Evolutionary conservation across 23 tunicate genomes (phyloP).

Genomic region (Corella eumyota): DNA sequence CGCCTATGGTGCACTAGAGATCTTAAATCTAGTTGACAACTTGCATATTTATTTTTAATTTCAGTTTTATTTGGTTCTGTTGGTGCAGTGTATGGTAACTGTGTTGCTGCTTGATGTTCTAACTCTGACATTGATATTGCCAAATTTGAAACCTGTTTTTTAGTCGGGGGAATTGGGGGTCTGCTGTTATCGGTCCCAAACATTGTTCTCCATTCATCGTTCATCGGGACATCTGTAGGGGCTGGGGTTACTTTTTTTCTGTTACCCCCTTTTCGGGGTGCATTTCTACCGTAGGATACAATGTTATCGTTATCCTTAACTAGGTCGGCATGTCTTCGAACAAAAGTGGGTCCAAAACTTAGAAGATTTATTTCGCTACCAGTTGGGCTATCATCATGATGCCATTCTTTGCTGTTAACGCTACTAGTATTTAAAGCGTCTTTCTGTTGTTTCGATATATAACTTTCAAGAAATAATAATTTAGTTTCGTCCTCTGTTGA

Average conservation of each 20-base stretch:
- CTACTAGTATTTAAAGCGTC: background rate
- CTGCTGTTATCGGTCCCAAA: conserved; percentile 47
- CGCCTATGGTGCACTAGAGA: conserved; percentile 71
- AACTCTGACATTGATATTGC: conserved; percentile 55
- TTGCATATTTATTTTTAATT: conserved; percentile 50
- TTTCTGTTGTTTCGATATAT: conserved; percentile 21
- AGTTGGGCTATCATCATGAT: conserved; percentile 38
- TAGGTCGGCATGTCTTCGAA: conserved; percentile 72
- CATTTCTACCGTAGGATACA: background rate
- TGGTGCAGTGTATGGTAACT: conserved; percentile 7
- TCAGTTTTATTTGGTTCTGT: conserved; percentile 35
- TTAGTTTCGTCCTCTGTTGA: conserved; percentile 29
- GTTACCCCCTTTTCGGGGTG: conserved; percentile 10
- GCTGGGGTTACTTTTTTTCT: conserved; percentile 11
- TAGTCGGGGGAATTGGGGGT: background rate
- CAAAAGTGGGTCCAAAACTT: conserved; percentile 9
- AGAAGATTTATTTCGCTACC: conserved; percentile 34
- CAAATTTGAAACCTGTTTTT: conserved; percentile 16
- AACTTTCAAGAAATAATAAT: conserved; percentile 28
- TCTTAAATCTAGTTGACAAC: conserved; percentile 54
- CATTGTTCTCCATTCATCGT: conserved; percentile 91
- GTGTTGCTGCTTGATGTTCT: conserved; percentile 13
- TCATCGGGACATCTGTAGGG: conserved; percentile 45
- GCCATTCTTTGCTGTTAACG: conserved; percentile 32
- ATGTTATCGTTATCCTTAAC: conserved; percentile 17